A percentile compares a stretch with the other conserved stretches of the same genome.
Evolutionary conservation across 2,797 vertebrate genomes (phyloP).

Genomic region (Heliangelus exortis): DNA sequence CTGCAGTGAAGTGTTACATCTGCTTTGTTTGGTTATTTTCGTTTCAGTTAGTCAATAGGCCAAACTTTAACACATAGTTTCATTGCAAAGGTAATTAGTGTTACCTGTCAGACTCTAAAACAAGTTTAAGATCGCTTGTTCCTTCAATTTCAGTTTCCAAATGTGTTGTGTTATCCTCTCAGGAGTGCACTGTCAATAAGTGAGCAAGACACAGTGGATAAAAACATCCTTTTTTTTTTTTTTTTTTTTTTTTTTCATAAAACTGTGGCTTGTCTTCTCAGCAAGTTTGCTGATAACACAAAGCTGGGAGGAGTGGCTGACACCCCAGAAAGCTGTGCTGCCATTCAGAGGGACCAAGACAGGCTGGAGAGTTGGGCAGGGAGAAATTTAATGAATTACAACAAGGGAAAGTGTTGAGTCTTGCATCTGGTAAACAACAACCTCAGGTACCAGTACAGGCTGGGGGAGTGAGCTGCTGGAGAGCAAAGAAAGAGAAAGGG

Average conservation of each 20-base stretch:
- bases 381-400: too few species aligned
- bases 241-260: neutral
- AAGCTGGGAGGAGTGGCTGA: too few species aligned
- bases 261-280: neutral
- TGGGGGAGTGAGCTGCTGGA: too few species aligned
- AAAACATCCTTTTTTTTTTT: too few species aligned
- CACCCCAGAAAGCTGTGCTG: too few species aligned
- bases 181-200: neutral
- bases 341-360: too few species aligned
- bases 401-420: too few species aligned
- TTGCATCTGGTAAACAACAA: too few species aligned
- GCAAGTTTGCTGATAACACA: too few species aligned
- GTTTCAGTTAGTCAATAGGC: neutral
- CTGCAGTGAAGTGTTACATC: neutral
- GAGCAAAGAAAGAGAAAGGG: too few species aligned
- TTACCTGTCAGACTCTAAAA: slow-evolving; percentile 13
- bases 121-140: neutral
- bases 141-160: neutral
- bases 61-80: neutral
- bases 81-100: slow-evolving; percentile 3
- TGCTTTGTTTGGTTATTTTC: neutral
- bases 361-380: too few species aligned
- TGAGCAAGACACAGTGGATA: neutral
- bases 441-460: too few species aligned
- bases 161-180: neutral